phyloP scores from a whole-genome alignment of 2,113 vertebrate species.

The Cyanoramphus novaezelandiae region DNA sequence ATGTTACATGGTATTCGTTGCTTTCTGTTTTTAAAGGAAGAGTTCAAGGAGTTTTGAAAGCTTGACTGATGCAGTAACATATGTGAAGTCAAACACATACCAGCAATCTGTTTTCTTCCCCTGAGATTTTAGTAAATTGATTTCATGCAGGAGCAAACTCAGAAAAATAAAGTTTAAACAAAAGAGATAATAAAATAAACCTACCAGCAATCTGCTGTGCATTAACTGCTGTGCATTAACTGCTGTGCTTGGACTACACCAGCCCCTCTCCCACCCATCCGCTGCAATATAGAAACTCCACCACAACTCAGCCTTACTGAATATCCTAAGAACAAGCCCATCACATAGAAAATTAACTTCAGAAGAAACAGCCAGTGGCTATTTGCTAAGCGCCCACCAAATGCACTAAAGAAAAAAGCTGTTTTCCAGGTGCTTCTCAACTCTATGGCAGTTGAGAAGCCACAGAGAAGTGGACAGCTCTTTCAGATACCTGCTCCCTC shows the following conservation, averaged over 20 bases:
- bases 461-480: not conserved
- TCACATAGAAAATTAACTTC: not conserved
- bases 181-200: not conserved
- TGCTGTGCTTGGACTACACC: not conserved
- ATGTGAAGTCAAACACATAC: not conserved
- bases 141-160: not conserved
- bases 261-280: not conserved
- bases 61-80: not conserved
- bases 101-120: not conserved
- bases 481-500: not conserved
- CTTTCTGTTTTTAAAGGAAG: not conserved
- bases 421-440: not conserved
- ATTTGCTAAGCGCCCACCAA: not conserved
- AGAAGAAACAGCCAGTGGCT: not conserved
- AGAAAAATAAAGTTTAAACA: not conserved
- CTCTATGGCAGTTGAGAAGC: not conserved
- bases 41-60: not conserved
- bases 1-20: rapidly evolving
- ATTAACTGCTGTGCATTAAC: not conserved
- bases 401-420: not conserved
- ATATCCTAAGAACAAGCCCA: not conserved
- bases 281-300: rapidly evolving
- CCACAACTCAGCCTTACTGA: rapidly evolving
- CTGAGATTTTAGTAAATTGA: not conserved
- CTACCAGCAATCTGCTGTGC: not conserved